A percentile compares a stretch with the other conserved stretches of the same genome.
phyloP scores from a whole-genome alignment of 2,888 invertebrate species.

The Ophion obscuratus region DNA sequence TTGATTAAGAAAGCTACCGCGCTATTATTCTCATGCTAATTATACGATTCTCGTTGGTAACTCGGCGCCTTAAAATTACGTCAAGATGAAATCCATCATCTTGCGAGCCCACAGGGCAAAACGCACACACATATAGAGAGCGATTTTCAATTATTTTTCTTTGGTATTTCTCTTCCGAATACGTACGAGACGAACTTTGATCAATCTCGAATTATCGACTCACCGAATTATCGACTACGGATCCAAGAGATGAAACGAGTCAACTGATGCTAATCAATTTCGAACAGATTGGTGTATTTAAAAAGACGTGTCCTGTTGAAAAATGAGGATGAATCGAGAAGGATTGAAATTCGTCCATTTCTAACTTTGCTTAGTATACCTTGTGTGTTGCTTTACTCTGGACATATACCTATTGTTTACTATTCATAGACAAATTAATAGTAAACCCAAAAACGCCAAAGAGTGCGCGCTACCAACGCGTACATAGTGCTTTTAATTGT shows the following conservation, averaged over 20 bases:
- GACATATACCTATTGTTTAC: no score
- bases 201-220: neutral
- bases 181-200: constrained; percentile 19
- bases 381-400: no score
- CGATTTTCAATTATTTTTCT: constrained; percentile 50
- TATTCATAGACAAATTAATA: no score
- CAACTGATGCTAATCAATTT: neutral
- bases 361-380: constrained; percentile 5
- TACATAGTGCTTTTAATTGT: no score
- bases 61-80: constrained; percentile 77
- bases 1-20: constrained; percentile 82
- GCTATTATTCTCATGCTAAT: constrained; percentile 84
- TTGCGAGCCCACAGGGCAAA: constrained; percentile 3
- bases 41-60: constrained; percentile 75
- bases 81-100: constrained; percentile 72
- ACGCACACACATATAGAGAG: constrained; percentile 42
- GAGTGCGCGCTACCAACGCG: no score
- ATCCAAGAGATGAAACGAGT: neutral
- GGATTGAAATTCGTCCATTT: constrained; percentile 39
- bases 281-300: neutral
- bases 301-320: neutral
- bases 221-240: neutral
- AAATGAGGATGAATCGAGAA: neutral
- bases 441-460: no score
- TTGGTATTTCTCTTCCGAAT: constrained; percentile 18